phyloP scores from a whole-genome alignment of 2,797 vertebrate genomes.

The Myiotriccus ornatus region DNA sequence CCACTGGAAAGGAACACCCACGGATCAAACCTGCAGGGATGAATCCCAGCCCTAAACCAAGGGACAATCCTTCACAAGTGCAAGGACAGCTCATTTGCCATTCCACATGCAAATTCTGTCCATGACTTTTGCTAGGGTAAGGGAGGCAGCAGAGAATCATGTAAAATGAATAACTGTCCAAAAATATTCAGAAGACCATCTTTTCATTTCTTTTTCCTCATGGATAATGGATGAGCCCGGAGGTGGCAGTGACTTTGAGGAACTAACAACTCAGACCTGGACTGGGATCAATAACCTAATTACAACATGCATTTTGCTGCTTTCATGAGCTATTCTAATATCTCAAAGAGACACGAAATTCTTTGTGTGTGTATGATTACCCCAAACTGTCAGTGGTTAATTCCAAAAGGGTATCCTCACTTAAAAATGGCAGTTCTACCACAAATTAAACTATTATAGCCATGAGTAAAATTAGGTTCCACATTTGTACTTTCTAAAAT shows the following conservation, averaged over 20 bases:
- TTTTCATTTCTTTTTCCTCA: not conserved
- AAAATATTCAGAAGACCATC: constrained; percentile 22
- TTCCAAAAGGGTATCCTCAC: not conserved
- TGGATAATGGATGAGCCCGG: constrained; percentile 35
- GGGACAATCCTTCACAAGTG: not conserved
- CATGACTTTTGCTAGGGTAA: not conserved
- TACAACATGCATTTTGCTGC: not conserved
- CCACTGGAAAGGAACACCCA: not conserved
- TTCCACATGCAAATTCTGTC: not conserved
- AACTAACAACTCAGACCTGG: constrained; percentile 15
- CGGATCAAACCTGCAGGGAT: not conserved
- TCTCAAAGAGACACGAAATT: not conserved
- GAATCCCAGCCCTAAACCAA: not conserved
- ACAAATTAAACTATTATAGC: constrained; percentile 52
- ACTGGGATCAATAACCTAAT: not conserved
- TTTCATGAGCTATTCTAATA: not conserved
- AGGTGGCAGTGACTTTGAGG: not conserved
- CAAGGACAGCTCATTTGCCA: not conserved
- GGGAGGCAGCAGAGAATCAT: constrained; percentile 15
- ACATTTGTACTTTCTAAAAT: constrained; percentile 72
- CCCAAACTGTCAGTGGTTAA: constrained; percentile 27
- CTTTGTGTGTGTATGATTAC: not conserved
- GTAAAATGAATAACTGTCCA: constrained; percentile 16
- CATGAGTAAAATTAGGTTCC: constrained; percentile 56
- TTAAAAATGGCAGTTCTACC: constrained; percentile 17